phyloP scores from a whole-genome alignment of 2,888 invertebrate species.

The Scotopteryx bipunctaria region DNA sequence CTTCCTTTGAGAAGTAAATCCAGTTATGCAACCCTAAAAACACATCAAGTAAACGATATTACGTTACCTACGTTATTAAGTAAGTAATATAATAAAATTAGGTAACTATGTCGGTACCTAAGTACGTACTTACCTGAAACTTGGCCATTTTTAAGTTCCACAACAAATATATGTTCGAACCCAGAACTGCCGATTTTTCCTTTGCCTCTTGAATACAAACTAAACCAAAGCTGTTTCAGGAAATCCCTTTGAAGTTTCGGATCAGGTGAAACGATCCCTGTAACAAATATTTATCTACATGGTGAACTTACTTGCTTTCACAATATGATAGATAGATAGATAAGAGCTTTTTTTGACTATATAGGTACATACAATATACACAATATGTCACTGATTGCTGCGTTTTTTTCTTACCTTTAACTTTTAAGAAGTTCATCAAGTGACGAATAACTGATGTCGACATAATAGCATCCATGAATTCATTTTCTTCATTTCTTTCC shows the following conservation, averaged over 20 bases:
- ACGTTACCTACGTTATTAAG: neutral
- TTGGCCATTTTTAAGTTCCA: constrained; percentile 91
- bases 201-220: constrained; percentile 90
- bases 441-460: constrained; percentile 89
- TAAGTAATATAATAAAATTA: neutral
- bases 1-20: constrained; percentile 92
- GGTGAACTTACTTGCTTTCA: too few relatives aligned
- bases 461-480: constrained; percentile 90
- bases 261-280: constrained; percentile 85
- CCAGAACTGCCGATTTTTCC: constrained; percentile 93
- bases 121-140: constrained; percentile 78
- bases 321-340: too few relatives aligned
- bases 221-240: constrained; percentile 90
- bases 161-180: constrained; percentile 96
- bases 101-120: neutral
- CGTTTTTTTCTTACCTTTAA: constrained; percentile 75
- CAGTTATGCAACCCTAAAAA: constrained; percentile 93
- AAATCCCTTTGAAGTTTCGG: constrained; percentile 88
- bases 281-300: too few relatives aligned
- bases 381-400: too few relatives aligned
- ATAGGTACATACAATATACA: too few relatives aligned
- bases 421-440: constrained; percentile 86
- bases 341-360: too few relatives aligned
- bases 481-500: constrained; percentile 90
- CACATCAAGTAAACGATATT: neutral